Evolutionary conservation across 2,888 invertebrate species (phyloP), one percentile per base, ranked within the genome.

Genomic region (Philereme vetulata): DNA sequence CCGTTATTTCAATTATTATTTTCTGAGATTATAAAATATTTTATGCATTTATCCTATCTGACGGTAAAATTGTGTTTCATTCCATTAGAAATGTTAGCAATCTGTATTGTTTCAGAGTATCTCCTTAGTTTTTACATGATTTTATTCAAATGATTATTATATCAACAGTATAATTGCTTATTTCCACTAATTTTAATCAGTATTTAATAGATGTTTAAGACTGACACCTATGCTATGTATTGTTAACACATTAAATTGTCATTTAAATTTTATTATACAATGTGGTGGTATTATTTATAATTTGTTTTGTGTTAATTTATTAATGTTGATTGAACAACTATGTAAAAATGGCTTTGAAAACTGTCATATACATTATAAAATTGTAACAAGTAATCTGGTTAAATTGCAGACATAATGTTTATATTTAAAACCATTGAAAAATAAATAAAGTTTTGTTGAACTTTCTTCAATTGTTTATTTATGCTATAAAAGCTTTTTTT

Each of bases 131-230:
- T 40, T n/a, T 35, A 36, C 49, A 38, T 45, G 43, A 50, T 46
- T 47, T 38, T 33, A 53, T 50, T 61, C 63, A 70, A 61, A 72
- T 72, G 75, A 65, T 64, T 62, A 54, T 49, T 51, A 5, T 64
- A 38, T 38, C 38, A 38, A 38, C 52, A 56, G 51, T 58, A 49
- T 35, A 56, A 65, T 66, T 71, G 67, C 75, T 72, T 76, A 70
- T 79, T 81, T 79, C 74, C 76, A 76, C 71, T 78, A 76, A 82
- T 79, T 85, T 78, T 83, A 82, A 83, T 80, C 88, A 90, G 88
- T 90, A 90, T 88, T 84, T 80, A 77, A 84, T 89, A 90, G 87
- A 84, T 84, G 67, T 84, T 21, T 90, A 90, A 90, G 91, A 90
- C 91, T 91, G 90, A 90, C 86, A 84, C 86, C 54, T 57, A 85